phyloP scores from a whole-genome alignment of 2,888 invertebrate genomes.

The Drosophila putrida region DNA sequence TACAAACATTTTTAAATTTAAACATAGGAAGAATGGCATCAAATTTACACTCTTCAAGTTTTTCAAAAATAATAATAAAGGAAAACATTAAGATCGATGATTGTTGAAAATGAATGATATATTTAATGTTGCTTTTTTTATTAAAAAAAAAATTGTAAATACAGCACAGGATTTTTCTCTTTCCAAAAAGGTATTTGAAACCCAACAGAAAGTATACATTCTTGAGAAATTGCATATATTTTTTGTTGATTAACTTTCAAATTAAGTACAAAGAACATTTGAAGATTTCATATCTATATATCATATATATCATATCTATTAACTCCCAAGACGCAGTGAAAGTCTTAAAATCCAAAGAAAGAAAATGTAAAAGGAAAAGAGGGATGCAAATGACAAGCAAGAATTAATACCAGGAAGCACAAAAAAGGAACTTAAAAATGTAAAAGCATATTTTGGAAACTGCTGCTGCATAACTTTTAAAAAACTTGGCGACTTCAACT shows the following conservation, averaged over 20 bases:
- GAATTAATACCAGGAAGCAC: not conserved
- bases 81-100: no score
- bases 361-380: no score
- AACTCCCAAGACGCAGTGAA: not conserved
- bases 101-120: no score
- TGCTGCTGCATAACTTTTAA: no score
- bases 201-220: not conserved
- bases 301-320: no score
- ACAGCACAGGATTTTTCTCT: not conserved
- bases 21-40: no score
- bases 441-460: not conserved
- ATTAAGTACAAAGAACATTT: not conserved
- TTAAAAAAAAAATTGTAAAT: not conserved
- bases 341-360: not conserved
- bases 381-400: no score
- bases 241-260: not conserved
- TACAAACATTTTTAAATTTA: not conserved
- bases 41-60: no score
- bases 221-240: not conserved
- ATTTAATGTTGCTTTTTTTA: no score
- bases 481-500: not conserved
- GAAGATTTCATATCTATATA: not conserved
- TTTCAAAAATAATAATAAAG: no score
- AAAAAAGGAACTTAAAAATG: not conserved
- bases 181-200: not conserved